Base-by-base conservation (phyloP, 2,797 vertebrate species). In the Euphonia xanthogaster region DNA sequence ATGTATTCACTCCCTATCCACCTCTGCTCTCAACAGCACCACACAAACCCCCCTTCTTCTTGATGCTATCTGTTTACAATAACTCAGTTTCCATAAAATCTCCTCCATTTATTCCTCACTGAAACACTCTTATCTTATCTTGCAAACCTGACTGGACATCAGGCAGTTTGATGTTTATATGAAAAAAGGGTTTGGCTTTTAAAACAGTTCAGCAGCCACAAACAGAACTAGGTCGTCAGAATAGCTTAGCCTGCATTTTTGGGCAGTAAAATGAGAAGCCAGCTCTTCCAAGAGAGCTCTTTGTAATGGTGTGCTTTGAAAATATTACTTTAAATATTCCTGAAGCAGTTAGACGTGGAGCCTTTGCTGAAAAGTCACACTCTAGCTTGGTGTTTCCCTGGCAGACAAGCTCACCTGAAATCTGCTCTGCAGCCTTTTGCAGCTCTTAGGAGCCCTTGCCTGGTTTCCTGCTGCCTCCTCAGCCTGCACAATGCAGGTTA, bases 71-170 rank as follows among this genome's bases (percentile, higher is more conserved):
- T 91, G 18, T 89, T 86, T 89, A 78, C 78, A 73, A 51, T 89
- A 95, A 91, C 61, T 93, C 58, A 27, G 35, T 95, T 95, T 93
- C 94, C 92, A 92, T 84, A 93, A 88, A 88, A 87, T 81, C 42
- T 68, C n/a, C 53, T 93, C 61, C 72, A 66, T 86, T 82, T 96
- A 72, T 75, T 82, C 61, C 65, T 88, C 47, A 48, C 62, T 70
- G 70, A 65, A 94, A 48, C 67, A n/a, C 13, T 70, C 86, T 96
- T 96, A 96, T 96, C 92, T 96, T 91, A 92, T 96, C 94, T 94
- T 77, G 54, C 42, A 93, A 95, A 94, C 89, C 78, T 80, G 65
- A 86, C 54, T 74, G 86, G 72, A 93, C 94, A 96, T 85, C 78
- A 95, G 84, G 50, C 84, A 87, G 65, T 93, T 92, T 77, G 68